phyloP scores from a whole-genome alignment of 1,140 invertebrate genomes.

The Halictus rubicundus region DNA sequence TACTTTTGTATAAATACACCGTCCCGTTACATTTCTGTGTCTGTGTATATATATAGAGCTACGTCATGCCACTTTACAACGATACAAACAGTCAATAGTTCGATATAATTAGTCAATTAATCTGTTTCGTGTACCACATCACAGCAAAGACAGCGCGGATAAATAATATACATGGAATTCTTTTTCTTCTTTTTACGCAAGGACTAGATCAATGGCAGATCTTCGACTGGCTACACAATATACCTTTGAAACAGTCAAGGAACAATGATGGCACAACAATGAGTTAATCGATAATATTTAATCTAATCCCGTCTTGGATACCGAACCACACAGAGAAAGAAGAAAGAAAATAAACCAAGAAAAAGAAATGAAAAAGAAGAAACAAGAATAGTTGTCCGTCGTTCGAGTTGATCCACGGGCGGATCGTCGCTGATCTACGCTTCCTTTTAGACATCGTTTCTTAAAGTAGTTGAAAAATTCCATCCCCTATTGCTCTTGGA shows the following conservation, averaged over 20 bases:
- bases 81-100: conserved; percentile 70
- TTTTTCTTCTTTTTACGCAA: background rate
- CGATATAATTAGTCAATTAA: conserved; percentile 38
- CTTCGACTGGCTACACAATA: conserved; percentile 11
- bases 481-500: background rate
- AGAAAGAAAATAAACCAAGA: background rate
- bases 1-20: conserved; percentile 8
- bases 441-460: conserved; percentile 22
- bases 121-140: conserved; percentile 39
- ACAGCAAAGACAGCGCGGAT: conserved; percentile 49
- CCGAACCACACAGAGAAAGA: background rate
- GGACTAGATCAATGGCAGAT: conserved; percentile 41
- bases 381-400: background rate
- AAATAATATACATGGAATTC: conserved; percentile 37
- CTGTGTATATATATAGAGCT: conserved; percentile 46
- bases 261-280: conserved; percentile 43
- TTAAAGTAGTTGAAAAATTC: background rate
- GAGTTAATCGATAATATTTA: conserved; percentile 15
- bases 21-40: conserved; percentile 29
- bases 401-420: background rate
- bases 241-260: conserved; percentile 30
- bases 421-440: background rate
- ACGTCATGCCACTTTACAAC: conserved; percentile 67
- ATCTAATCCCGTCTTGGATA: background rate
- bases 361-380: background rate